phyloP scores from a whole-genome alignment of 1,140 invertebrate genomes.

The Caerostris extrusa region DNA sequence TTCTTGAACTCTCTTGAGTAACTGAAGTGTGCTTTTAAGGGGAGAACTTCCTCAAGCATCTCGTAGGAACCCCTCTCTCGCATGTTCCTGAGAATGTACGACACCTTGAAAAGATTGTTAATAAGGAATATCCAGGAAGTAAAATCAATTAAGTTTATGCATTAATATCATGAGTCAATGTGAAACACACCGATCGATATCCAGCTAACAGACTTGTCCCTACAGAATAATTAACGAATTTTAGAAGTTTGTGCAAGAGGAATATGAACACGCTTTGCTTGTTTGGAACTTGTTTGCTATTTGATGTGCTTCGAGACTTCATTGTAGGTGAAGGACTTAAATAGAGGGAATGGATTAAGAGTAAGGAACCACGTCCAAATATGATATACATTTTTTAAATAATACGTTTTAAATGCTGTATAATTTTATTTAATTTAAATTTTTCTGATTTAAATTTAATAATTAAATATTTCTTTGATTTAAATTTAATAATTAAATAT shows the following conservation, averaged over 20 bases:
- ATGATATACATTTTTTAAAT: too few species aligned
- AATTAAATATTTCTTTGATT: too few species aligned
- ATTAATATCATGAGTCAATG: conserved; percentile 1
- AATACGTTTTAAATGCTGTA: too few species aligned
- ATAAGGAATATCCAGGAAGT: conserved; percentile 10
- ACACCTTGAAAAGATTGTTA: conserved; percentile 17
- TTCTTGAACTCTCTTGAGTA: not conserved
- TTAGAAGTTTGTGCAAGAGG: not conserved
- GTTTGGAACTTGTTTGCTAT: not conserved
- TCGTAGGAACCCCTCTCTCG: not conserved
- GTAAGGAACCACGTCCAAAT: too few species aligned
- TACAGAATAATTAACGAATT: not conserved
- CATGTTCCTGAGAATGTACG: not conserved
- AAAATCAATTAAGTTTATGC: conserved; percentile 19
- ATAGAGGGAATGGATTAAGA: too few species aligned
- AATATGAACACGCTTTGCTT: not conserved
- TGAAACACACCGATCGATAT: not conserved
- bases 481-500: too few species aligned
- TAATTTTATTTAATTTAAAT: too few species aligned
- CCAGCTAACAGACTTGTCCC: not conserved
- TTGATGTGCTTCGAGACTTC: not conserved
- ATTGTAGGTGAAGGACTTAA: too few species aligned
- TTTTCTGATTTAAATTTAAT: too few species aligned
- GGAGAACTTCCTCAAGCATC: not conserved
- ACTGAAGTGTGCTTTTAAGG: not conserved